Evolutionary conservation across 2,113 vertebrate genomes (phyloP).

Genomic region (Antechinus stuartii): DNA sequence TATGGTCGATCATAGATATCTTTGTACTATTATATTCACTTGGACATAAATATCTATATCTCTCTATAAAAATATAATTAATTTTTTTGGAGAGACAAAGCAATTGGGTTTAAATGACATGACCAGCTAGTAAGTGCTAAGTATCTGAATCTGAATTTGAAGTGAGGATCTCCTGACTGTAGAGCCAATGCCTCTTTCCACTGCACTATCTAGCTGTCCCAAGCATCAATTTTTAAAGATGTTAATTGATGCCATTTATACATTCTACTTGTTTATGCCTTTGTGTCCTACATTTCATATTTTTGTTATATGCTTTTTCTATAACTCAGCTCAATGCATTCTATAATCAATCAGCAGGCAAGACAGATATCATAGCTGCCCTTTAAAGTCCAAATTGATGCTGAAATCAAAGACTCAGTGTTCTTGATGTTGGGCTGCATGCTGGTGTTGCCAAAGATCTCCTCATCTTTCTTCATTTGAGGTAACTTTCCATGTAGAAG

Average conservation of each 20-base stretch:
- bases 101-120: too few relatives aligned
- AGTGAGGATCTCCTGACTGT: too few relatives aligned
- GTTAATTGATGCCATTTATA: background rate
- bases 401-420: conserved; percentile 95
- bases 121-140: too few relatives aligned
- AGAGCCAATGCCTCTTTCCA: too few relatives aligned
- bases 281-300: background rate
- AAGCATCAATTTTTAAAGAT: background rate
- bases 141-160: too few relatives aligned
- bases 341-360: conserved; percentile 94
- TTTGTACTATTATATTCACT: background rate
- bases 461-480: conserved; percentile 94
- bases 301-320: background rate
- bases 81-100: too few relatives aligned
- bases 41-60: background rate
- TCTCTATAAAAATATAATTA: background rate
- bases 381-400: conserved; percentile 94
- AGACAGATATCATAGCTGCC: conserved; percentile 93
- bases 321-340: conserved; percentile 86
- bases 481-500: conserved; percentile 95
- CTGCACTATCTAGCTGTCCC: too few relatives aligned
- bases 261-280: background rate
- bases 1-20: background rate
- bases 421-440: conserved; percentile 96
- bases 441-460: conserved; percentile 94